These are phyloP conservation scores for Psittacula derbiana DNA, from an alignment of 2,797 vertebrate species.

Conservation along the genomic window DNA sequence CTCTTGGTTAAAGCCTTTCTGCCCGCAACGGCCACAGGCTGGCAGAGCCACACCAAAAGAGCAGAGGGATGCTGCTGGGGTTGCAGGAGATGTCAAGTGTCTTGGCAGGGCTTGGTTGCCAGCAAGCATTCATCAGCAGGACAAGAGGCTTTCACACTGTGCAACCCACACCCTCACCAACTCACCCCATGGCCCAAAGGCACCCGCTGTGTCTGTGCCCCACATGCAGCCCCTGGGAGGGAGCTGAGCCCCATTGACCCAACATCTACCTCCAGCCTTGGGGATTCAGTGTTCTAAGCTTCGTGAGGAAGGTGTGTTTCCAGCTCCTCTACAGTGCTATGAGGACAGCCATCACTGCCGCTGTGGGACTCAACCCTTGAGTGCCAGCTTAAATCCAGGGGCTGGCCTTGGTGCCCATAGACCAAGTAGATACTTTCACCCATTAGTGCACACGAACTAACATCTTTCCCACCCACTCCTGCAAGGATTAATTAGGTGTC, in stretches of 20 bases:
- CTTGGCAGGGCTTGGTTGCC: neutral
- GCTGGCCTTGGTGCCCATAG: neutral
- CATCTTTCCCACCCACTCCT: neutral
- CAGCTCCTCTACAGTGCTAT: neutral
- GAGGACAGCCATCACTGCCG: rapidly evolving
- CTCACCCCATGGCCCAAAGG: neutral
- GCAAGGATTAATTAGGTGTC: neutral
- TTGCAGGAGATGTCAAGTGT: neutral
- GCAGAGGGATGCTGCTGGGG: neutral
- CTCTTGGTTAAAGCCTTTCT: neutral
- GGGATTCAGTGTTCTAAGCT: neutral
- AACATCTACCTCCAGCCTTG: neutral
- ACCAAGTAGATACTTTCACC: neutral
- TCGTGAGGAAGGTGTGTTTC: neutral
- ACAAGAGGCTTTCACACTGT: rapidly evolving
- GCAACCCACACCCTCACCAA: neutral
- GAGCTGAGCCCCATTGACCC: neutral
- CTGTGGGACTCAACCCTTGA: rapidly evolving
- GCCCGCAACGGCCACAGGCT: rapidly evolving
- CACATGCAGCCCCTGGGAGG: rapidly evolving
- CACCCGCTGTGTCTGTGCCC: rapidly evolving
- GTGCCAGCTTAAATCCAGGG: too few species aligned
- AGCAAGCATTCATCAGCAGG: rapidly evolving
- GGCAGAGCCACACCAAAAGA: neutral
- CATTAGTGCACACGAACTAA: neutral